A percentile compares a stretch with the other conserved stretches of the same genome.
Evolutionary conservation across 1,140 invertebrate genomes (phyloP).

Genomic region (Atta texana): DNA sequence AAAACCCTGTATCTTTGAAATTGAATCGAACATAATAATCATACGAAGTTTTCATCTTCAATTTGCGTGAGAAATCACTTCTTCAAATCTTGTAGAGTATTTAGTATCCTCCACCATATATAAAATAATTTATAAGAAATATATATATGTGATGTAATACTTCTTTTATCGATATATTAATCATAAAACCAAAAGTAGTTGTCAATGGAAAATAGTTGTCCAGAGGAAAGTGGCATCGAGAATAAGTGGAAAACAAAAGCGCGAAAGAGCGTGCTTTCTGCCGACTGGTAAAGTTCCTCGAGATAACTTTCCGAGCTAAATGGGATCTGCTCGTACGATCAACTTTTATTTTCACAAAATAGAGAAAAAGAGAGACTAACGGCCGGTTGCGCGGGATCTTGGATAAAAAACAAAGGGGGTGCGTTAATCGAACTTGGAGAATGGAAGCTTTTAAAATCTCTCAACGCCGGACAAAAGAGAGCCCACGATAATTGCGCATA

Average conservation of each 20-base stretch:
- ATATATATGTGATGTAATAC: neutral
- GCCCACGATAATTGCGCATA: slow-evolving; percentile 41
- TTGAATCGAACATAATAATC: too few relatives aligned
- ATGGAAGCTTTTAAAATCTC: slow-evolving; percentile 73
- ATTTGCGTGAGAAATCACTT: too few relatives aligned
- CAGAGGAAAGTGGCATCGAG: neutral
- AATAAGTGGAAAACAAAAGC: slow-evolving; percentile 58
- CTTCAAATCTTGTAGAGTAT: too few relatives aligned
- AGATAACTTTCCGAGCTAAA: slow-evolving; percentile 72
- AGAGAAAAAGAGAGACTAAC: slow-evolving; percentile 29
- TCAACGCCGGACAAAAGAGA: slow-evolving; percentile 61
- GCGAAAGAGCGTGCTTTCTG: slow-evolving; percentile 56
- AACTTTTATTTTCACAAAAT: slow-evolving; percentile 65
- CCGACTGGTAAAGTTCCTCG: slow-evolving; percentile 69
- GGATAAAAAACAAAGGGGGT: slow-evolving; percentile 57
- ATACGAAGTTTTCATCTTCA: too few relatives aligned
- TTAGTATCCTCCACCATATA: too few relatives aligned
- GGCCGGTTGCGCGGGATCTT: neutral
- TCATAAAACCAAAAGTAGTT: slow-evolving; percentile 53
- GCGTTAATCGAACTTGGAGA: slow-evolving; percentile 72
- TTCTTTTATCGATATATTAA: slow-evolving; percentile 54
- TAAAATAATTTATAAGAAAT: neutral
- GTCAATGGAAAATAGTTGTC: slow-evolving; percentile 21
- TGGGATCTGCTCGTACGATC: slow-evolving; percentile 69
- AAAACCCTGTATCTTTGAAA: too few relatives aligned